Conservation (phyloP, 1,140 invertebrate species). For the Drosophila melanica region DNA sequence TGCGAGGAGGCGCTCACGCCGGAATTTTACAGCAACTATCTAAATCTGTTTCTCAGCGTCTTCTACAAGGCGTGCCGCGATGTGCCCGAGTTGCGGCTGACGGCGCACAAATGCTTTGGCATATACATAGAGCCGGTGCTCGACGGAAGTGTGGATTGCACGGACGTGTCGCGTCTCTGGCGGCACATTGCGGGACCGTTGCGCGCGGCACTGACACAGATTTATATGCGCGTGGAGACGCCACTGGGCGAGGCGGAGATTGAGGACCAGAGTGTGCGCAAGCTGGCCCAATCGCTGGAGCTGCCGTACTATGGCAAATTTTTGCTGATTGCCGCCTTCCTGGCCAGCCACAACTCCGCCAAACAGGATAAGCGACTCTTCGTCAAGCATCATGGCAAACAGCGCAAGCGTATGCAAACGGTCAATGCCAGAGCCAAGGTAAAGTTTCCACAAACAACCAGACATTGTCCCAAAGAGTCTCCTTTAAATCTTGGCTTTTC, state of each 20-base stretch:
- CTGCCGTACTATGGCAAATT: constrained; percentile 95
- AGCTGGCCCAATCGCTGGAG: constrained; percentile 88
- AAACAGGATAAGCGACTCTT: constrained; percentile 94
- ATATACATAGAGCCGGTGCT: constrained; percentile 91
- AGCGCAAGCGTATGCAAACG: constrained; percentile 86
- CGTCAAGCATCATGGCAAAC: constrained; percentile 89
- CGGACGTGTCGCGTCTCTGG: constrained; percentile 90
- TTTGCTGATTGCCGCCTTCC: constrained; percentile 93
- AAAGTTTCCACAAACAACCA: background rate
- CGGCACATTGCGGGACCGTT: constrained; percentile 90
- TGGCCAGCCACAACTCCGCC: constrained; percentile 95
- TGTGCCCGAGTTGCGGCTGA: constrained; percentile 91
- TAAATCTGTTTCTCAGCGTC: constrained; percentile 91
- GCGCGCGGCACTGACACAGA: constrained; percentile 89
- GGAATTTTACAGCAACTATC: constrained; percentile 91
- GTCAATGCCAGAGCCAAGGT: constrained; percentile 85
- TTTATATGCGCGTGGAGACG: constrained; percentile 89
- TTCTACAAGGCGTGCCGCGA: constrained; percentile 92
- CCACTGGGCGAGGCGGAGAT: constrained; percentile 31
- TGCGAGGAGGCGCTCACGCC: constrained; percentile 58
- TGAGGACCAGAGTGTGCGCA: constrained; percentile 69
- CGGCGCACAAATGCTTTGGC: constrained; percentile 88
- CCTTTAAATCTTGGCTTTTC: background rate
- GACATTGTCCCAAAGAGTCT: no score
- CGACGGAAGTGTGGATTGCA: constrained; percentile 85